Evolutionary conservation across 2,888 invertebrate species (phyloP).

Genomic region (Meloe dianella): DNA sequence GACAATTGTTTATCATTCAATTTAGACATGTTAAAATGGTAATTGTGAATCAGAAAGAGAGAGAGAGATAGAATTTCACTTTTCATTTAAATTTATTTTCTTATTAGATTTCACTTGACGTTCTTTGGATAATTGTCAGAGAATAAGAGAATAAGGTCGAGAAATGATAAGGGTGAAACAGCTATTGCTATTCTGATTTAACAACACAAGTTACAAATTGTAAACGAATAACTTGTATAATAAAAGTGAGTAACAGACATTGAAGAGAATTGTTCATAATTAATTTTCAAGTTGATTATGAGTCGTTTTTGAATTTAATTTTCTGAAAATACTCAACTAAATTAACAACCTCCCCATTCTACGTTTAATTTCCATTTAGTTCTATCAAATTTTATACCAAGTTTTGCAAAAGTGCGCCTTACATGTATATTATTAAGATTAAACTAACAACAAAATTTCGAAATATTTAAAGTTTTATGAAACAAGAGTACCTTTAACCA

Average conservation of each 20-base stretch:
- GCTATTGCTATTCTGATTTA: background rate
- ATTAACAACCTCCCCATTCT: no score
- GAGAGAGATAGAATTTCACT: background rate
- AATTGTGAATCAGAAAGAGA: background rate
- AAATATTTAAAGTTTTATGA: background rate
- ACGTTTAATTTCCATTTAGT: no score
- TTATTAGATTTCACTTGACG: slow-evolving; percentile 1
- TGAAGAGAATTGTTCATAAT: background rate
- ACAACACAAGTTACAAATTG: slow-evolving; percentile 2
- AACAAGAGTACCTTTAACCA: background rate
- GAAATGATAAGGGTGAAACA: background rate
- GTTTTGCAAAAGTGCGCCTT: background rate
- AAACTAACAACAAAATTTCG: background rate
- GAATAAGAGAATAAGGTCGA: background rate
- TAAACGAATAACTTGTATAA: background rate
- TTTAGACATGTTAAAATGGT: background rate
- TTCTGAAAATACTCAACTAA: background rate
- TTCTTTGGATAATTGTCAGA: background rate
- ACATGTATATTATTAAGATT: background rate
- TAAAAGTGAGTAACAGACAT: background rate
- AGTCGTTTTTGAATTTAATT: background rate
- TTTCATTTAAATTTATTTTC: background rate
- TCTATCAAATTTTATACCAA: no score
- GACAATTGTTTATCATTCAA: background rate
- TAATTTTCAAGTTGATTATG: background rate